phyloP scores from a whole-genome alignment of 2,888 invertebrate genomes.

The Lottia gigantea region DNA sequence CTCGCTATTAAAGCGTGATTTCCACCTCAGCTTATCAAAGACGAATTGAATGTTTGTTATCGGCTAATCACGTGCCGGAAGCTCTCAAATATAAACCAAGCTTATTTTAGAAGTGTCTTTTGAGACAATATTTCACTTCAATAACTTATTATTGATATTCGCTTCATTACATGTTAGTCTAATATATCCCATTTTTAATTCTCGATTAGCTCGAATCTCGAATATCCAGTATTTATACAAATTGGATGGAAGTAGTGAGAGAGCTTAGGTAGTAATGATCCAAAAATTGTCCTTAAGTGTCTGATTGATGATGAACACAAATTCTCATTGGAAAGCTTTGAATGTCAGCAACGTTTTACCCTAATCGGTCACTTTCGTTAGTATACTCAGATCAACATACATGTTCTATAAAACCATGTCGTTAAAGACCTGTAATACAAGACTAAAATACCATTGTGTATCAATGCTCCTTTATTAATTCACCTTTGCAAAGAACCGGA shows the following conservation, averaged over 20 bases:
- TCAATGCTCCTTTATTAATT: constrained; percentile 7
- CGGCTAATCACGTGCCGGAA: constrained; percentile 5
- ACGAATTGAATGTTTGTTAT: constrained; percentile 11
- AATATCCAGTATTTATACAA: neutral
- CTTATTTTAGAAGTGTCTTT: constrained; percentile 10
- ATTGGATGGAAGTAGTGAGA: no score
- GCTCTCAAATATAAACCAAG: neutral
- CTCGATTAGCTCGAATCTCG: neutral
- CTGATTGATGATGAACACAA: no score
- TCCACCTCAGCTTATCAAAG: constrained; percentile 7
- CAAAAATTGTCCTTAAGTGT: no score
- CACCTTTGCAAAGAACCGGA: neutral
- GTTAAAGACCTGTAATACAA: no score
- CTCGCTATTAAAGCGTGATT: constrained; percentile 11
- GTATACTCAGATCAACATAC: no score
- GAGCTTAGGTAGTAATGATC: no score
- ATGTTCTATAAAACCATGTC: no score
- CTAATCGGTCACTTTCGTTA: no score
- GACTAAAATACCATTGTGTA: constrained; percentile 3
- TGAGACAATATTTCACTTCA: constrained; percentile 4
- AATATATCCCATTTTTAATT: neutral
- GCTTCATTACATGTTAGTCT: constrained; percentile 6
- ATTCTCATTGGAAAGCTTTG: no score
- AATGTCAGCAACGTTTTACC: no score
- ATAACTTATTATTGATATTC: constrained; percentile 3